Base-by-base conservation (phyloP, 2,797 vertebrate species). In the Thaleichthys pacificus region DNA sequence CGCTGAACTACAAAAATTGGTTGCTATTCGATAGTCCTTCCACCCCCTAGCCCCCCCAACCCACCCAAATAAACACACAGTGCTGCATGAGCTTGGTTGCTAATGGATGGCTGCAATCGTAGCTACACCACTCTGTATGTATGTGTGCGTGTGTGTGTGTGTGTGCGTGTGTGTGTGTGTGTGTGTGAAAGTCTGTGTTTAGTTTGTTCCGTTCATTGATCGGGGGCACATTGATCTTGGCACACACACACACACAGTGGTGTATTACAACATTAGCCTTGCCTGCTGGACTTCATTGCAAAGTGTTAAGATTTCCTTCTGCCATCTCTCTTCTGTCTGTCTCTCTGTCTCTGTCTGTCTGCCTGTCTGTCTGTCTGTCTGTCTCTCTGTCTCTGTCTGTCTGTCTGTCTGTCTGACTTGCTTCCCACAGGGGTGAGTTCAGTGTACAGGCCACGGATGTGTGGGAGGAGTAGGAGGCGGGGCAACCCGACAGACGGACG, bases 401-500 rank as follows among this genome's bases (percentile, higher is more conserved):
- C 21, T 2, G 1, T 57, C 61, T 72, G 17, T 38, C 32, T 35
- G 32, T 5, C 6, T 35, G 32, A 6, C 6, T 12, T 42, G 38
- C 11, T 9, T 21, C 42, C 67, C 66, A 42, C 42, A 26, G 56
- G 7, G 57, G 57, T 57, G 61, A 12, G 1, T 68, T 2, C 32
- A 57, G 54, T 58, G 19, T 35, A 4, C 19, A 67, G 38, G 75
- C 65, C 70, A 73, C 28, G 5, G 26, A 17, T 3, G 73, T 60
- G 82, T 70, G 62, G 75, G 78, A 76, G 79, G 75, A 81, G 71
- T 70, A 79, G 70, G 30, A 79, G 88, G 85, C 61, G 77, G 78
- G 76, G 72, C 73, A 47, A 71, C 35, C 56, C 5, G 84, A 67
- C 81, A 90, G 86, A 88, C 82, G 82, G 88, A 84, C 69, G 83